Percentiles rank a stretch among this genome's conserved stretches.
Evolutionary conservation across 2,113 vertebrate species (phyloP).

Genomic region (Cromileptes altivelis): DNA sequence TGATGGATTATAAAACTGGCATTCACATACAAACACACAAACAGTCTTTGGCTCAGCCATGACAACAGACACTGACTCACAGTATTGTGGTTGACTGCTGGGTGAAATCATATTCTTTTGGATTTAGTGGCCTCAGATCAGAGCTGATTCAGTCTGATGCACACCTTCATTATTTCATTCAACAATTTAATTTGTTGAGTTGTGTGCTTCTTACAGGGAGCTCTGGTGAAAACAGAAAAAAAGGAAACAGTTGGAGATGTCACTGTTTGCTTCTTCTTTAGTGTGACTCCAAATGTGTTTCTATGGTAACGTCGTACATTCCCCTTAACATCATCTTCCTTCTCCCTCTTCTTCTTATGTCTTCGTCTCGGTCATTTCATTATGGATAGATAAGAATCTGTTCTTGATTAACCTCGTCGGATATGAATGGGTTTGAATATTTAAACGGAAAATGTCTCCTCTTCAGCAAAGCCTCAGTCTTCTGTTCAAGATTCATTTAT

Average conservation of each 20-base stretch:
- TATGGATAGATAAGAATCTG: slow-evolving; percentile 7
- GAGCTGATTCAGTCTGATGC: slow-evolving; percentile 24
- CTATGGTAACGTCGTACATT: slow-evolving; percentile 59
- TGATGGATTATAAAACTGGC: slow-evolving; percentile 66
- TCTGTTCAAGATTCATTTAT: slow-evolving; percentile 48
- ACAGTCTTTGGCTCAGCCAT: slow-evolving; percentile 13
- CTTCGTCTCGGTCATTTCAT: slow-evolving; percentile 44
- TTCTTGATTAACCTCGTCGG: slow-evolving; percentile 46
- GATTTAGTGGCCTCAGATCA: slow-evolving; percentile 10
- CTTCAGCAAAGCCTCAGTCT: slow-evolving; percentile 22
- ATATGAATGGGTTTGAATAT: slow-evolving; percentile 35
- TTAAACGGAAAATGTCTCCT: slow-evolving; percentile 34
- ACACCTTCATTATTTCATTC: slow-evolving; percentile 31
- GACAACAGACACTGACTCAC: slow-evolving; percentile 35
- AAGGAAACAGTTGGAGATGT: slow-evolving; percentile 52
- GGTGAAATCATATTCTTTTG: slow-evolving; percentile 29
- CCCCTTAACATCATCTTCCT: not conserved
- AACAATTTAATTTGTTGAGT: slow-evolving; percentile 1
- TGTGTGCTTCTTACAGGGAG: slow-evolving; percentile 24
- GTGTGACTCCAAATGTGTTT: slow-evolving; percentile 60
- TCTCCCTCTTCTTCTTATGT: slow-evolving; percentile 30
- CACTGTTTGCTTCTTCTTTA: slow-evolving; percentile 36
- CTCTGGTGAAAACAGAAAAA: slow-evolving; percentile 31
- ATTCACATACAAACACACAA: slow-evolving; percentile 41
- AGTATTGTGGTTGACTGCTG: slow-evolving; percentile 4